Conservation (phyloP, 2,888 invertebrate genomes). For the Caenorhabditis uteleia region DNA sequence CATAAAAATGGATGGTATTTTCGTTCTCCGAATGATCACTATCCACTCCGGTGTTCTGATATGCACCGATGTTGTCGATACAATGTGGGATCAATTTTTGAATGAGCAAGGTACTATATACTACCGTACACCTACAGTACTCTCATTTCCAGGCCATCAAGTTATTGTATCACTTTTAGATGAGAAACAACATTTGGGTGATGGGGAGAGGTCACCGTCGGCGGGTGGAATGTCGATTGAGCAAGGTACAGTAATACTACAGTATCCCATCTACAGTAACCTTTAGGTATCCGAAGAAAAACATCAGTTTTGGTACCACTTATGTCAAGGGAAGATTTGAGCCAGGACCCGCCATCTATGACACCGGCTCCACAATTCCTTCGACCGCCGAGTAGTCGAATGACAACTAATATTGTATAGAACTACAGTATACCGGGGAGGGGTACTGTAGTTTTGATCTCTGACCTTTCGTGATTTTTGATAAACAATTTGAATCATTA, state of each 20-base stretch:
- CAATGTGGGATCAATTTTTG: slow-evolving; percentile 67
- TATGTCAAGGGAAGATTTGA: slow-evolving; percentile 57
- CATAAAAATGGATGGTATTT: slow-evolving; percentile 68
- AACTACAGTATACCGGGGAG: not conserved
- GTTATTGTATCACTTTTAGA: slow-evolving; percentile 23
- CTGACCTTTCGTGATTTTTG: too few relatives aligned
- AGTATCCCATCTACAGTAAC: not conserved
- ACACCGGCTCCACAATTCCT: slow-evolving; percentile 36
- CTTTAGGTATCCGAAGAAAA: slow-evolving; percentile 46
- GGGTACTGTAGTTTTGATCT: too few relatives aligned
- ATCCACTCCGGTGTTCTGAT: slow-evolving; percentile 64
- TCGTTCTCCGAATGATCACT: slow-evolving; percentile 67
- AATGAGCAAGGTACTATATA: slow-evolving; percentile 44
- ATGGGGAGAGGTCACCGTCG: slow-evolving; percentile 38
- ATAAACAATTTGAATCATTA: too few relatives aligned
- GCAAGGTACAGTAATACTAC: slow-evolving; percentile 3
- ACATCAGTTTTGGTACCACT: slow-evolving; percentile 63
- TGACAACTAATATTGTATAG: slow-evolving; percentile 3
- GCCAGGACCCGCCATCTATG: slow-evolving; percentile 11
- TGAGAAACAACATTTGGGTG: slow-evolving; percentile 20
- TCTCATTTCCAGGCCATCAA: slow-evolving; percentile 15
- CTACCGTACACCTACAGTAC: not conserved
- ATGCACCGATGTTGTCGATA: slow-evolving; percentile 61
- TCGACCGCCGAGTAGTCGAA: slow-evolving; percentile 46
- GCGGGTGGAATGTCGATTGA: slow-evolving; percentile 40